Conservation (phyloP, 2,113 vertebrate species). For the Neolamprologus longior region DNA sequence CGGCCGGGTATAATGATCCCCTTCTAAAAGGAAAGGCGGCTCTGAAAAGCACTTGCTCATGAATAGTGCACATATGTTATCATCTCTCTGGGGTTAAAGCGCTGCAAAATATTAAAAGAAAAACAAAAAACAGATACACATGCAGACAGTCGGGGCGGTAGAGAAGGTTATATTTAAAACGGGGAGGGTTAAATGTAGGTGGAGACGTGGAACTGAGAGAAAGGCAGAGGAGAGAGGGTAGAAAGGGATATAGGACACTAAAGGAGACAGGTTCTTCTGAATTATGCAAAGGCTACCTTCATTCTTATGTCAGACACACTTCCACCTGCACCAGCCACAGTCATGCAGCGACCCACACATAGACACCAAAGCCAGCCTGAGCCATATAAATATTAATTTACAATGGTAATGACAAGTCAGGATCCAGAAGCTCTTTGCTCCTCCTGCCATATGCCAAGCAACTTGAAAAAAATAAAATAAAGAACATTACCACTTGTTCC, state of each 20-base stretch:
- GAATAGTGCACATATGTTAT: background rate
- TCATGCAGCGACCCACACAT: background rate
- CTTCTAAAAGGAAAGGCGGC: background rate
- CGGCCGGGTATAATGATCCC: background rate
- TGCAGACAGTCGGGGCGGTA: background rate
- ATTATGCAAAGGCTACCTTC: slow-evolving; percentile 57
- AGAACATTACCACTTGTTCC: background rate
- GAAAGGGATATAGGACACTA: background rate
- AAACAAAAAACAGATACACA: background rate
- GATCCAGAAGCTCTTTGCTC: background rate
- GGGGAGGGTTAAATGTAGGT: slow-evolving; percentile 6
- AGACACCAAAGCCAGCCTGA: background rate
- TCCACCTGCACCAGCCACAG: background rate
- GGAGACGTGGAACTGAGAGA: background rate
- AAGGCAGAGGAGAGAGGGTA: background rate
- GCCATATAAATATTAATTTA: background rate
- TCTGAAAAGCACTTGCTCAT: background rate
- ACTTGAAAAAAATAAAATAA: background rate
- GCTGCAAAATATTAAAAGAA: background rate
- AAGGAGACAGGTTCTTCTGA: slow-evolving; percentile 52
- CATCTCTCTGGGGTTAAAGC: slow-evolving; percentile 21
- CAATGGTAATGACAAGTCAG: background rate
- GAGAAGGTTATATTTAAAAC: background rate
- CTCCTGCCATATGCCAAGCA: background rate
- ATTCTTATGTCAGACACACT: slow-evolving; percentile 46